These are phyloP conservation scores for Schizotus pectinicornis DNA, from an alignment of 2,888 invertebrate species.

Conservation along the genomic window DNA sequence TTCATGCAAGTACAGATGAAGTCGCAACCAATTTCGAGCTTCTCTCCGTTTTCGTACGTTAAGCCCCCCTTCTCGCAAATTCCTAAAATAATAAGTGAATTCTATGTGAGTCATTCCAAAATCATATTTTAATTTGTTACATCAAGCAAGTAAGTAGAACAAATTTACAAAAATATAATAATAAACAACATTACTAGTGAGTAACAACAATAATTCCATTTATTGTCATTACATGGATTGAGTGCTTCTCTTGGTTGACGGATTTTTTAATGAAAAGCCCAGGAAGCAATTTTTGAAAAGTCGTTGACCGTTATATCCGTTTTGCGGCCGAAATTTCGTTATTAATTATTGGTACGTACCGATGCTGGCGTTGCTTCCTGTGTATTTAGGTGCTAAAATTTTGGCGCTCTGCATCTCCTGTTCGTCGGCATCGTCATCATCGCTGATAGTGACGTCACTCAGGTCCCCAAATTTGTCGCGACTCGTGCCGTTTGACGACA, in stretches of 20 bases:
- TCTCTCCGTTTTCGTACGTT: slow-evolving; percentile 69
- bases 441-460: slow-evolving; percentile 81
- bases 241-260: too few species aligned
- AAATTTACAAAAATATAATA: too few species aligned
- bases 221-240: too few species aligned
- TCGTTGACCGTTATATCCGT: too few species aligned
- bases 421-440: slow-evolving; percentile 63
- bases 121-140: too few species aligned
- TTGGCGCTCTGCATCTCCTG: slow-evolving; percentile 44
- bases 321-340: background rate
- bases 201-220: too few species aligned
- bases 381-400: slow-evolving; percentile 41
- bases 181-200: too few species aligned
- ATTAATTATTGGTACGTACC: slow-evolving; percentile 28
- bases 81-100: too few species aligned
- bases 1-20: slow-evolving; percentile 76
- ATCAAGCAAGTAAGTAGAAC: too few species aligned
- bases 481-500: slow-evolving; percentile 37
- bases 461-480: slow-evolving; percentile 63
- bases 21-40: slow-evolving; percentile 76
- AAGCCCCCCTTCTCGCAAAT: slow-evolving; percentile 56
- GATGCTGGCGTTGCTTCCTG: slow-evolving; percentile 28
- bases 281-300: too few species aligned
- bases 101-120: too few species aligned
- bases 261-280: too few species aligned